Percentiles rank a stretch among this genome's conserved stretches.
These are phyloP conservation scores for Lacanobia oleracea DNA, from an alignment of 2,888 invertebrate genomes.

Conservation along the genomic window DNA sequence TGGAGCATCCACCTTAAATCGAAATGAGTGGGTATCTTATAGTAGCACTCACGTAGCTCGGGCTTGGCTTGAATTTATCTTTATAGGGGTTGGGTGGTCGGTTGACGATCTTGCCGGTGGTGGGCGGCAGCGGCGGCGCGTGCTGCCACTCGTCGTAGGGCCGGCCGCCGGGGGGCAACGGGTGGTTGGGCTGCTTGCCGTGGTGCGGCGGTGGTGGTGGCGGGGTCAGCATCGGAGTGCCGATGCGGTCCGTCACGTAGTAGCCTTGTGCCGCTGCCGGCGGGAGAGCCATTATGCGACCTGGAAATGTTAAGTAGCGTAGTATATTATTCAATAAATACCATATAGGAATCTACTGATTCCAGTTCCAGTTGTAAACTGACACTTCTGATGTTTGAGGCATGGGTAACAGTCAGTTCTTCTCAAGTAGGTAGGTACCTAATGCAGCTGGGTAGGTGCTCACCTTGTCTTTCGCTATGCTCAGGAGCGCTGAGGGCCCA, in stretches of 20 bases:
- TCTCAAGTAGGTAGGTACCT: not conserved
- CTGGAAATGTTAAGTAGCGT: constrained; percentile 63
- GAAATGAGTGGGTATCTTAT: not conserved
- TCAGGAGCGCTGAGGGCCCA: constrained; percentile 89
- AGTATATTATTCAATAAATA: not conserved
- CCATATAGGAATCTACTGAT: not conserved
- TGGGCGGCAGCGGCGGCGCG: constrained; percentile 77
- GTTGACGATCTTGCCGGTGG: constrained; percentile 85
- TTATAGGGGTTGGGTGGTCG: constrained; percentile 84
- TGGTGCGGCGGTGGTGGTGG: constrained; percentile 65
- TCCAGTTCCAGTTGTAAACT: not conserved
- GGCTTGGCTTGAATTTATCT: constrained; percentile 84
- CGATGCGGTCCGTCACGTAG: constrained; percentile 86
- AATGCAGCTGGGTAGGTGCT: constrained; percentile 9
- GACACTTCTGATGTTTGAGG: not conserved
- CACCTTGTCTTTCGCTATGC: constrained; percentile 80
- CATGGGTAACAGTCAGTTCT: not conserved
- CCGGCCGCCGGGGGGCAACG: constrained; percentile 62
- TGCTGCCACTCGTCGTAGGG: constrained; percentile 85
- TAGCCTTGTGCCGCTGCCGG: constrained; percentile 83
- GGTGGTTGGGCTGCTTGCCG: not conserved
- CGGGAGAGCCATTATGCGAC: constrained; percentile 85
- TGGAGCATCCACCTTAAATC: no score
- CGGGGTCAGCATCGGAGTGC: constrained; percentile 68
- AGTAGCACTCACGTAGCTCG: constrained; percentile 79